Base-by-base conservation (phyloP, 2,113 vertebrate species). In the Boulengeromyrus knoepffleri region DNA sequence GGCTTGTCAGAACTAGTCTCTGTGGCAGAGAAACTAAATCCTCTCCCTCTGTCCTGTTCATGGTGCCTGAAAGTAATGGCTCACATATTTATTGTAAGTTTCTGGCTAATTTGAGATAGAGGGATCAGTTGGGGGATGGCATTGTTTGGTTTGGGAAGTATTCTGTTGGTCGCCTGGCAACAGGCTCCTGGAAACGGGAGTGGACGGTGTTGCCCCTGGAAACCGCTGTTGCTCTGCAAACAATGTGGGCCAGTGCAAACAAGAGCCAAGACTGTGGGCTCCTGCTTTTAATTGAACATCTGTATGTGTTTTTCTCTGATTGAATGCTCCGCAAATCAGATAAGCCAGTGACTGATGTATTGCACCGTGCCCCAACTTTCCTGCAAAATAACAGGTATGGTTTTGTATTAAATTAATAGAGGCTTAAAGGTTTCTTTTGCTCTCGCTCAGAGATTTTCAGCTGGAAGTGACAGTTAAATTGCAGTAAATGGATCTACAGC, bases 81-180 rank as follows among this genome's bases (percentile, higher is more conserved):
- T 97, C 96, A 96, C 97, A 96, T 95, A 97, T 97, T 98, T 95
- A 96, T 96, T 94, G 94, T 96, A 96, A 96, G 95, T 97, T 96
- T 97, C 96, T 96, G 96, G 96, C 96, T 97, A 96, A 96, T 96
- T 95, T 96, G 96, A 96, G 95, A 96, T 95, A 95, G 95, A 95
- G 93, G 92, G 94, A 96, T 96, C 95, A 97, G 95, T 96, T 95
- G 92, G 94, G 97, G 96, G 96, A 95, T 95, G 96, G 97, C 96
- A 98, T 97, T 99, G 97, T 99, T 99, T 99, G 96, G 96, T 98
- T 99, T 99, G 97, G 97, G 97, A 97, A 97, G 97, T 96, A 97
- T 97, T 98, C 96, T 96, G 94, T 91, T 88, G 88, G 98, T 99
- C 92, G 96, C 98, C 70, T 91, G 92, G 98, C 98, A 97, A 99